Base-by-base conservation (phyloP, 2,888 invertebrate genomes). In the Theodoxus fluviatilis region DNA sequence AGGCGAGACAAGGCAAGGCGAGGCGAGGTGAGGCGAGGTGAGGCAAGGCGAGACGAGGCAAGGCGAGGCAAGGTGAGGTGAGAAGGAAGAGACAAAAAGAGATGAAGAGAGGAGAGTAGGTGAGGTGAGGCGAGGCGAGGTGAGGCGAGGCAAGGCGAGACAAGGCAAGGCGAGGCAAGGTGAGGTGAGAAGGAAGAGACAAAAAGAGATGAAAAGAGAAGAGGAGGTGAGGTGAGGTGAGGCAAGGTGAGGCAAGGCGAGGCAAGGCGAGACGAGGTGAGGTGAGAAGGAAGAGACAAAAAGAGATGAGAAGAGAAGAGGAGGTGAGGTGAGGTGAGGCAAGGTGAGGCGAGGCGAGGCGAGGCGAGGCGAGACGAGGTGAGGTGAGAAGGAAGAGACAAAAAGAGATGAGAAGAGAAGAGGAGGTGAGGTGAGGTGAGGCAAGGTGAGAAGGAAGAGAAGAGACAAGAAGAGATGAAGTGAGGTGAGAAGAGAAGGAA, bases 351-450 rank as follows among this genome's bases (percentile, higher is more conserved):
- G 40, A 4, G 12, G 38, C 6, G 25, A 25, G 22, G 7, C n/a
- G 38, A 33, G 52, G 37, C 9, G n/a, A 15, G 6, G 67, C 15
- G n/a, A 55, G 52, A 52, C 4, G 37, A 4, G 18, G 3, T n/a
- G 52, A 25, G 33, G 55, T 3, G n/a, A 33, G 55, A 22, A 52
- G 52, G 55, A 3, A 35, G 22, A 31, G 55, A 31, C 33, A 67
- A 35, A 67, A 35, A 67, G 12, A 47, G 43, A 38, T 3, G 37
- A 22, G 38, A 43, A 38, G 38, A 64, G 64, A 64, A 35, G 37
- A 12, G 22, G 64, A 35, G 22, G n/a, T n/a, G 22, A 22, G 15
- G 33, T 12, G 33, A 35, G 37, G 33, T 37, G 64, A 64, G 33
- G 37, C n/a, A 64, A 38, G 38, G 33, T n/a, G 33, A 35, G 37